Percentiles rank a stretch among this genome's conserved stretches.
Conservation (phyloP, 2,113 vertebrate genomes). For the Archocentrus centrarchus region DNA sequence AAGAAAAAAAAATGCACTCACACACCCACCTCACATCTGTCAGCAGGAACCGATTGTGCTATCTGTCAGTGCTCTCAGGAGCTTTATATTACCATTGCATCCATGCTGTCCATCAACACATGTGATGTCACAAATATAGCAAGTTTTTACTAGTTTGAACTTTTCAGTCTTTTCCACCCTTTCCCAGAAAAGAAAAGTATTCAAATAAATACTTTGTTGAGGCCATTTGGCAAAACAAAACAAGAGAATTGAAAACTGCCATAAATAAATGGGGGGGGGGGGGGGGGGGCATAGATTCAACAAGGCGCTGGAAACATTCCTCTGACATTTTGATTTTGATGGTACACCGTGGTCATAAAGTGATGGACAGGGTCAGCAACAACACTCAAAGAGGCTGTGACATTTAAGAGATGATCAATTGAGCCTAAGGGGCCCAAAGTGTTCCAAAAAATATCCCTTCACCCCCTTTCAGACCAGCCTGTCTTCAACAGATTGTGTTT, state of each 20-base stretch:
- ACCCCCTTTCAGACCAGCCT: neutral
- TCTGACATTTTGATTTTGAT: neutral
- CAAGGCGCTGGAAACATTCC: neutral
- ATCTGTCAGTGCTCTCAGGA: slow-evolving; percentile 50
- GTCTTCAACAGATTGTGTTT: neutral
- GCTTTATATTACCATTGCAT: slow-evolving; percentile 16
- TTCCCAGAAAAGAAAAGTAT: neutral
- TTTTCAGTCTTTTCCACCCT: neutral
- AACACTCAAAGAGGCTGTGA: neutral
- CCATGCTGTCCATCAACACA: slow-evolving; percentile 33
- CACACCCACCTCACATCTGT: slow-evolving; percentile 40
- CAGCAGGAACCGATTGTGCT: slow-evolving; percentile 55
- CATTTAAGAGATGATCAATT: neutral
- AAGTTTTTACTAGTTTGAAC: slow-evolving; percentile 11
- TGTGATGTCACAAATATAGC: neutral
- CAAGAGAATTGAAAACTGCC: neutral
- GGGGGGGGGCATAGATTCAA: neutral
- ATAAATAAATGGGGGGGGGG: neutral
- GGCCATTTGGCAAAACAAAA: neutral
- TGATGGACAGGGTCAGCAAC: too few relatives aligned
- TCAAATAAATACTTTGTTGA: neutral
- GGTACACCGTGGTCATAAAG: too few relatives aligned
- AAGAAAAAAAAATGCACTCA: neutral
- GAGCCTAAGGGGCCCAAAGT: neutral
- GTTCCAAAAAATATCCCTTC: neutral